Conservation (phyloP, 2,113 vertebrate genomes). For the Telmatochromis brachygnathus region DNA sequence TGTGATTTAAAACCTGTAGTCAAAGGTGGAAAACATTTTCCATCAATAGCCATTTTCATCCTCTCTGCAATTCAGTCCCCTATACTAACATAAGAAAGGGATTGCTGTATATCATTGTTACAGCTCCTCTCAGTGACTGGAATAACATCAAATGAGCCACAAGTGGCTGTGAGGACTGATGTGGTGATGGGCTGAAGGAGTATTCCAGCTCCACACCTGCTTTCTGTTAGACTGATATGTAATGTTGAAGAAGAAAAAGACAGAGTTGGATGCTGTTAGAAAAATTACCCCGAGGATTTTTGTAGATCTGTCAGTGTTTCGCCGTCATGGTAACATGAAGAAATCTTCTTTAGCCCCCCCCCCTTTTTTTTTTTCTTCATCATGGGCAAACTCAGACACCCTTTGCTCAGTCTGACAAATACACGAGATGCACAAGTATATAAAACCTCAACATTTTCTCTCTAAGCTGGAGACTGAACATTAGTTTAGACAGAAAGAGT, state of each 20-base stretch:
- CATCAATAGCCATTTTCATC: conserved; percentile 16
- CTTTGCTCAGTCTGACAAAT: not conserved
- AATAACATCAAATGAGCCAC: conserved; percentile 56
- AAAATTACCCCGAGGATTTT: conserved; percentile 31
- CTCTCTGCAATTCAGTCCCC: not conserved
- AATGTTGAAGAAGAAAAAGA: conserved; percentile 46
- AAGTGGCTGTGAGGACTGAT: conserved; percentile 21
- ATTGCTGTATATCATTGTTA: conserved; percentile 58
- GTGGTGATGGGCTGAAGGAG: conserved; percentile 37
- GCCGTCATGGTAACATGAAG: conserved; percentile 48
- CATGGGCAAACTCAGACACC: not conserved
- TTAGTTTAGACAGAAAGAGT: not conserved
- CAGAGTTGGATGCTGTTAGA: conserved; percentile 50
- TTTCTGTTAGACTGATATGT: conserved; percentile 58
- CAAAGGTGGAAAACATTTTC: not conserved
- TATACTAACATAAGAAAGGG: conserved; percentile 48
- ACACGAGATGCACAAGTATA: not conserved
- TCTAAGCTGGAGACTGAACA: not conserved
- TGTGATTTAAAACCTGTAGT: conserved; percentile 3
- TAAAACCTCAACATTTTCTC: not conserved
- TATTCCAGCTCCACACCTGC: conserved; percentile 56
- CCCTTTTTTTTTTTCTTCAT: not conserved
- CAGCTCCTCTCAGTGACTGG: conserved; percentile 45
- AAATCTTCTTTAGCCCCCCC: not conserved
- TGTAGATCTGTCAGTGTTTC: conserved; percentile 41